Evolutionary conservation across 2,113 vertebrate species (phyloP).

Genomic region (Barbus barbus): DNA sequence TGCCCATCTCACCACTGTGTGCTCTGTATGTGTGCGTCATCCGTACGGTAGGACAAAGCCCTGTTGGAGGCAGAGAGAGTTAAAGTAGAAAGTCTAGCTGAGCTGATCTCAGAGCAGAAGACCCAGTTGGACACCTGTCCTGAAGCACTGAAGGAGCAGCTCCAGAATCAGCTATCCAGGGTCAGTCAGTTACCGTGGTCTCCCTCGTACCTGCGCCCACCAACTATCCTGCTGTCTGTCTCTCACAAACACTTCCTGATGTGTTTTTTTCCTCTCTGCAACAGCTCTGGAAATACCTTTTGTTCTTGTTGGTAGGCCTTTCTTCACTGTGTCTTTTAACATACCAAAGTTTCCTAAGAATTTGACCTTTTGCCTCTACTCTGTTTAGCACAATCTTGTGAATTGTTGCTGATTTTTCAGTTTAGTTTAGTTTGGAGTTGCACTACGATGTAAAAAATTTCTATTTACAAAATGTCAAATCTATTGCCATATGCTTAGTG

Average conservation of each 20-base stretch:
- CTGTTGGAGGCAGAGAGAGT: constrained; percentile 86
- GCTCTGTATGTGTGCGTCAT: constrained; percentile 10
- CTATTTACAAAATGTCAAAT: too few relatives aligned
- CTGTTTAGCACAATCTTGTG: neutral
- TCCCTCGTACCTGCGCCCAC: neutral
- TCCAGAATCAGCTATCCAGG: constrained; percentile 85
- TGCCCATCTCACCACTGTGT: constrained; percentile 34
- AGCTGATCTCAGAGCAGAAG: constrained; percentile 87
- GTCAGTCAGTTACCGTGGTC: constrained; percentile 78
- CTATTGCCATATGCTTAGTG: neutral
- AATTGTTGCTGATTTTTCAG: neutral
- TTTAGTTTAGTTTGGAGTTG: neutral
- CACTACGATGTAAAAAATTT: neutral
- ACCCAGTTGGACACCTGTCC: constrained; percentile 87
- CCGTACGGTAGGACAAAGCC: constrained; percentile 78
- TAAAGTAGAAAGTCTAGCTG: constrained; percentile 87
- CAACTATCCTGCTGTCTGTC: neutral
- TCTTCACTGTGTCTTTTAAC: neutral
- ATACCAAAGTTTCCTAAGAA: neutral
- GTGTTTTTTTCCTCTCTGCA: constrained; percentile 19
- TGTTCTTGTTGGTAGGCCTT: constrained; percentile 12
- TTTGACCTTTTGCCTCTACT: neutral
- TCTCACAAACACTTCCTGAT: constrained; percentile 14
- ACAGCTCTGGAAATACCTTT: constrained; percentile 8
- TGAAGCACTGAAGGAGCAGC: constrained; percentile 87